These are phyloP conservation scores for Matsumyia berberina DNA, from an alignment of 2,888 invertebrate genomes.

Conservation along the genomic window DNA sequence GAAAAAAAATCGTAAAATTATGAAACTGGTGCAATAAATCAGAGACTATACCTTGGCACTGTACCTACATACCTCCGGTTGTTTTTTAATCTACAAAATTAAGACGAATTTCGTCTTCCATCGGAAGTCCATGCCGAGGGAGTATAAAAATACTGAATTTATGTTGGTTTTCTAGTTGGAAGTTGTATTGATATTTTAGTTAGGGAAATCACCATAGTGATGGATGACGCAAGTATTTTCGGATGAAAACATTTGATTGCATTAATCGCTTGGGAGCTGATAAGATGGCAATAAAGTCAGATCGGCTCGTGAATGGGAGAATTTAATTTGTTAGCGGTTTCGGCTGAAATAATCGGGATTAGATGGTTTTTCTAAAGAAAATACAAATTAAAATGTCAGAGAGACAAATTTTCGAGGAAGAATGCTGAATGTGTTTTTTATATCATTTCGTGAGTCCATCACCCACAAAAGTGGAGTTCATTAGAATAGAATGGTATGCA, in stretches of 20 bases:
- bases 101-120: background rate
- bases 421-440: constrained; percentile 1
- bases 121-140: background rate
- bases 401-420: background rate
- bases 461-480: too few species aligned
- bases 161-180: background rate
- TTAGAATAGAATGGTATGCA: too few species aligned
- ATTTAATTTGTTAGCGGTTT: background rate
- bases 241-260: constrained; percentile 20
- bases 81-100: background rate
- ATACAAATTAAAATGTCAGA: constrained; percentile 8
- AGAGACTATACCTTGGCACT: constrained; percentile 6
- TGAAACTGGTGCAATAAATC: constrained; percentile 2
- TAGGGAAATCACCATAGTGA: constrained; percentile 20
- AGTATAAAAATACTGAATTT: background rate
- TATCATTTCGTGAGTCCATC: too few species aligned
- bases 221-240: constrained; percentile 4
- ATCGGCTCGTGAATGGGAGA: background rate
- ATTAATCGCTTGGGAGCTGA: constrained; percentile 22
- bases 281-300: constrained; percentile 12
- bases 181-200: background rate
- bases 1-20: constrained; percentile 27
- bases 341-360: background rate
- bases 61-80: background rate
- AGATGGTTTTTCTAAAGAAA: background rate